Conservation (phyloP, 35 echinoderm and acorn worm genomes). For the Apostichopus japonicus region DNA sequence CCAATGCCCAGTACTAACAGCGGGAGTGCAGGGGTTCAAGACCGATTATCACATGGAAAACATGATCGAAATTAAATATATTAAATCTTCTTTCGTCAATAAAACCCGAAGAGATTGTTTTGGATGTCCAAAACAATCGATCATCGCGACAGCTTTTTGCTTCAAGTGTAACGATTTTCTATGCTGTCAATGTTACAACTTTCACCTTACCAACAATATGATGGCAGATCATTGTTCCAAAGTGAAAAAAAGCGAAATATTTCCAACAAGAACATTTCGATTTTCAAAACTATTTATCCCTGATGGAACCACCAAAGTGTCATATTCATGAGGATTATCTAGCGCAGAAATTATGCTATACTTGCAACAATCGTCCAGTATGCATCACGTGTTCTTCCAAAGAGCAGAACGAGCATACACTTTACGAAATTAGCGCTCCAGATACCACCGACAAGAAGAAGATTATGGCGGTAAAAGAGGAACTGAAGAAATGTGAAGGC, state of each 20-base stretch:
- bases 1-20: background rate
- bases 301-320: conserved; percentile 19
- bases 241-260: background rate
- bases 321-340: background rate
- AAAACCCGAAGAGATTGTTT: background rate
- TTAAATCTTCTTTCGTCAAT: background rate
- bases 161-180: background rate
- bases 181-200: background rate
- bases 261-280: background rate
- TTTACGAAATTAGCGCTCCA: background rate
- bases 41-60: conserved; percentile 24
- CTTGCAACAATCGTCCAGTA: background rate
- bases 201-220: background rate
- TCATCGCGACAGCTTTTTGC: background rate
- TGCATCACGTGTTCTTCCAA: background rate
- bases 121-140: conserved; percentile 8
- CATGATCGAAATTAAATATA: background rate
- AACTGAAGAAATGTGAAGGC: background rate
- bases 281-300: background rate
- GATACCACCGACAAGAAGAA: background rate
- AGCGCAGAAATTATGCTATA: background rate
- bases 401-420: background rate
- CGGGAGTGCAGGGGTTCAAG: conserved; percentile 3
- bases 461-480: background rate
- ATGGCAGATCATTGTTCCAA: background rate